Percentiles rank a stretch among this genome's conserved stretches.
Evolutionary conservation across 2,797 vertebrate genomes (phyloP).

Genomic region (Fundulus diaphanus): DNA sequence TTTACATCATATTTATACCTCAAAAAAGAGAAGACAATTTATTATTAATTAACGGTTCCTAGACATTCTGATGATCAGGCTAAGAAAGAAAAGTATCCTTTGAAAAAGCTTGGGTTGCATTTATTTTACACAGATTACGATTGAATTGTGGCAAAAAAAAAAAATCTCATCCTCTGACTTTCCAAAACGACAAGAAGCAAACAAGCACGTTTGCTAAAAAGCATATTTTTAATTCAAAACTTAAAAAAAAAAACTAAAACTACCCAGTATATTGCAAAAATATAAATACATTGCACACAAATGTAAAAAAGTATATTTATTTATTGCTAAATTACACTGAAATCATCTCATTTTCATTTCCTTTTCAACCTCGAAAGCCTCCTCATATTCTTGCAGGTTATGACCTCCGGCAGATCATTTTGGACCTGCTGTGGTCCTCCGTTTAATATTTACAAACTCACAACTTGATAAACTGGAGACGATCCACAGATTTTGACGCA

Average conservation of each 20-base stretch:
- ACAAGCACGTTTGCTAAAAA: too few species aligned
- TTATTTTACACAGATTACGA: neutral
- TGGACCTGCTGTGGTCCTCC: neutral
- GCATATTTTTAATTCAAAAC: too few species aligned
- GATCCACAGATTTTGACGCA: constrained; percentile 11
- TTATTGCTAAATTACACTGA: neutral
- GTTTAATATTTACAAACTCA: constrained; percentile 2
- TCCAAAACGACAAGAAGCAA: too few species aligned
- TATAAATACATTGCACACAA: neutral
- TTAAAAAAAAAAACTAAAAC: too few species aligned
- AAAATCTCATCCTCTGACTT: neutral
- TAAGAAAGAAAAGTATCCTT: neutral
- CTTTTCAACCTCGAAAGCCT: neutral
- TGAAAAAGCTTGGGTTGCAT: too few species aligned
- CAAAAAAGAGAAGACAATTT: neutral
- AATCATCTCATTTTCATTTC: neutral
- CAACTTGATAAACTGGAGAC: constrained; percentile 10
- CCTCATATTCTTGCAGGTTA: neutral
- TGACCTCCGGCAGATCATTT: neutral
- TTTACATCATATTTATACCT: neutral
- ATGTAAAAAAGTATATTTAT: neutral
- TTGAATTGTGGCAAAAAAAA: neutral
- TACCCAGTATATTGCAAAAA: too few species aligned
- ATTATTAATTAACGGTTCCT: neutral
- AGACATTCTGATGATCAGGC: neutral